A percentile compares a stretch with the other conserved stretches of the same genome.
Evolutionary conservation across 2,797 vertebrate species (phyloP).

Genomic region (Merluccius polli): DNA sequence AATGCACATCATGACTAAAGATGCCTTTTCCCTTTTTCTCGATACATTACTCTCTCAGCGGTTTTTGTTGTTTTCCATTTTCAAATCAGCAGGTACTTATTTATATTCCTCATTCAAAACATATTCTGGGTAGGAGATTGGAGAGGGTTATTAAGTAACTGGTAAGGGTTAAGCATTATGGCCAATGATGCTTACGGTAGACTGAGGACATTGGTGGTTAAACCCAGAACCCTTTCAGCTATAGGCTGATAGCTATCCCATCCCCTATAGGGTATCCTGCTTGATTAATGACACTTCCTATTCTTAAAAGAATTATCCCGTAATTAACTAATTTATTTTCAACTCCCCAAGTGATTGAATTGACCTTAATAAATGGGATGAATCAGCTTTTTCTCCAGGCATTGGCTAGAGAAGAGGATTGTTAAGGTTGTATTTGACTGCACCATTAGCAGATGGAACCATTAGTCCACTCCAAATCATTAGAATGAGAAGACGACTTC

Average conservation of each 20-base stretch:
- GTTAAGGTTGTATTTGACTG: neutral
- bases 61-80: neutral
- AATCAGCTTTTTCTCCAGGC: conserved; percentile 2
- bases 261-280: neutral
- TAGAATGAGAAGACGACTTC: neutral
- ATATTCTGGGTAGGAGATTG: neutral
- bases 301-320: neutral
- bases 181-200: neutral
- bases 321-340: neutral
- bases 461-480: conserved; percentile 1
- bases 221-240: neutral
- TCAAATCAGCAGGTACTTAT: neutral
- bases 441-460: neutral
- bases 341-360: neutral
- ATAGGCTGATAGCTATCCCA: neutral
- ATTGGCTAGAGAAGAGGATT: neutral
- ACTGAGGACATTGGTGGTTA: neutral
- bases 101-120: neutral
- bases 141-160: neutral
- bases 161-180: neutral
- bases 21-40: neutral
- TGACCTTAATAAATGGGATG: neutral
- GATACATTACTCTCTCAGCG: neutral
- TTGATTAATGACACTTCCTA: neutral
- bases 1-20: neutral